phyloP scores from a whole-genome alignment of 2,113 vertebrate species.

The Nicator chloris region DNA sequence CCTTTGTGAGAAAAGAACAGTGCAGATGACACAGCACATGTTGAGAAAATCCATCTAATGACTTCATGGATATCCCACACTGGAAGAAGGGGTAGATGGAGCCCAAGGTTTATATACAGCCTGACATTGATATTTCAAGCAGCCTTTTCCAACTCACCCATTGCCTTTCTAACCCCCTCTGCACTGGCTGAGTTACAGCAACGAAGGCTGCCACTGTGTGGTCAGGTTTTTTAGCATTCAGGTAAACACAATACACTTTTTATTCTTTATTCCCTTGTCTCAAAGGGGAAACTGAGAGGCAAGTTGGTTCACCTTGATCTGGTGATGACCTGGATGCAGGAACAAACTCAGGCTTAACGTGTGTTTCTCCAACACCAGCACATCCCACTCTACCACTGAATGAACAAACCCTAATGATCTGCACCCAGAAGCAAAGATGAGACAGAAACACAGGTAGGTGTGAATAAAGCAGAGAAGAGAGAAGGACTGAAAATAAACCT shows the following conservation, averaged over 20 bases:
- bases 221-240: background rate
- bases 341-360: background rate
- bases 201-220: constrained; percentile 31
- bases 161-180: background rate
- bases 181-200: background rate
- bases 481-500: background rate
- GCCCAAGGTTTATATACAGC: background rate
- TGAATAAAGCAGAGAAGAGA: background rate
- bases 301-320: background rate
- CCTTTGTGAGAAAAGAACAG: background rate
- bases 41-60: background rate
- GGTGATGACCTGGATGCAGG: background rate
- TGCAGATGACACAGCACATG: background rate
- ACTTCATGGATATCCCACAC: background rate
- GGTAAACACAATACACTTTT: background rate
- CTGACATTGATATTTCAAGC: background rate
- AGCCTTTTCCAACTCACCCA: background rate
- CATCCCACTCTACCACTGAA: background rate
- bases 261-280: background rate
- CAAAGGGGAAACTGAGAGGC: background rate
- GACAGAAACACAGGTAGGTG: background rate
- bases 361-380: background rate
- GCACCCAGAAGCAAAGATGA: background rate
- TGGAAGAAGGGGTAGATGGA: background rate
- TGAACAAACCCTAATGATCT: background rate